These are phyloP conservation scores for Scaptomyza tumidula DNA, from an alignment of 2,888 invertebrate genomes.

Conservation along the genomic window DNA sequence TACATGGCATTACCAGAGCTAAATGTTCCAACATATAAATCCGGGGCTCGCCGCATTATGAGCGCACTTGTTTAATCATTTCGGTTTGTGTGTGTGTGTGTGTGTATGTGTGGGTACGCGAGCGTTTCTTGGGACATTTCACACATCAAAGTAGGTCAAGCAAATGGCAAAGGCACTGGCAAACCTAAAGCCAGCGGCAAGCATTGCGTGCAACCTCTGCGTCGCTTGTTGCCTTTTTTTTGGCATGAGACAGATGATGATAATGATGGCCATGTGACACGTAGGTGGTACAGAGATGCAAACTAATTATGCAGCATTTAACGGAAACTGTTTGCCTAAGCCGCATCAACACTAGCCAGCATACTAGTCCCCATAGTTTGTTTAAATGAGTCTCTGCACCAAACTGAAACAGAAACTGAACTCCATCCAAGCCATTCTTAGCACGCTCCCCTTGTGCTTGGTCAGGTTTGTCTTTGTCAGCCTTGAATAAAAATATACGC, in stretches of 20 bases:
- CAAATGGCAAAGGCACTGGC: slow-evolving; percentile 48
- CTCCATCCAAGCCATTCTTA: slow-evolving; percentile 32
- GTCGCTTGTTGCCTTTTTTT: slow-evolving; percentile 60
- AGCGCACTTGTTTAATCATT: slow-evolving; percentile 58
- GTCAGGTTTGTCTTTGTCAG: slow-evolving; percentile 60
- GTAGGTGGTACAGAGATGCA: slow-evolving; percentile 58
- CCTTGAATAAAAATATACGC: slow-evolving; percentile 75
- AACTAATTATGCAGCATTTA: slow-evolving; percentile 78
- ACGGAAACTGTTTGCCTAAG: slow-evolving; percentile 78
- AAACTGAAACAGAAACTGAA: slow-evolving; percentile 45
- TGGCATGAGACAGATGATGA: slow-evolving; percentile 19
- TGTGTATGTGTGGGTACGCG: slow-evolving; percentile 6
- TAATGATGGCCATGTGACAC: slow-evolving; percentile 35
- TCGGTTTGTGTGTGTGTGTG: slow-evolving; percentile 13
- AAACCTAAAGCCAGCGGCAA: slow-evolving; percentile 37
- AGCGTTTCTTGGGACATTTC: slow-evolving; percentile 67
- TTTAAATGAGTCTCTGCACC: not conserved
- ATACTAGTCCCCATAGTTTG: slow-evolving; percentile 24
- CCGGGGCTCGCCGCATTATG: slow-evolving; percentile 61
- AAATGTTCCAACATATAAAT: slow-evolving; percentile 44
- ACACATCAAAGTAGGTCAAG: slow-evolving; percentile 77
- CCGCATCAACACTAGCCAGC: slow-evolving; percentile 38
- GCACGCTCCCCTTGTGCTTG: slow-evolving; percentile 26
- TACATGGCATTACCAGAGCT: slow-evolving; percentile 11
- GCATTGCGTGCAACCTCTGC: slow-evolving; percentile 76